These are phyloP conservation scores for Mystacornis crossleyi DNA, from an alignment of 2,113 vertebrate genomes.

Conservation along the genomic window DNA sequence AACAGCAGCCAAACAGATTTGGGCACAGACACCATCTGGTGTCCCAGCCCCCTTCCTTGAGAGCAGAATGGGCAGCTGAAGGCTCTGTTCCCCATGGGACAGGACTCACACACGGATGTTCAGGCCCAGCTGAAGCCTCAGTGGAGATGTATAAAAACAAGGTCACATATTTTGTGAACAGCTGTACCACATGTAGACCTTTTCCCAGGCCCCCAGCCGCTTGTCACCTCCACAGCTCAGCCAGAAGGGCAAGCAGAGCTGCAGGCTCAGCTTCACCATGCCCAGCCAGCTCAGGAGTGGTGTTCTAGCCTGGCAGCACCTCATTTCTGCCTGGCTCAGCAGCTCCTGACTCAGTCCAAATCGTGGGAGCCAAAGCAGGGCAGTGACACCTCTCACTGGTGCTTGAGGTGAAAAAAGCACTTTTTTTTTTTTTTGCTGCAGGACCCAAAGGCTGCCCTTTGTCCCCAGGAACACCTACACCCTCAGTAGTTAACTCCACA, in stretches of 20 bases:
- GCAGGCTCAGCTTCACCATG: background rate
- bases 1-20: background rate
- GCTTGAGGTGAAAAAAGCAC: background rate
- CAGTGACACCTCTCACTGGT: background rate
- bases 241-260: background rate
- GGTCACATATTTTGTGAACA: background rate
- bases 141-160: background rate
- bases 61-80: background rate
- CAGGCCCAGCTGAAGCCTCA: background rate
- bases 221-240: background rate
- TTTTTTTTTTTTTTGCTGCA: background rate
- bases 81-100: background rate
- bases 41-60: background rate
- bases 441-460: background rate
- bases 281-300: background rate
- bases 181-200: background rate
- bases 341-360: background rate
- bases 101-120: background rate
- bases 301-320: background rate
- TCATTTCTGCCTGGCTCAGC: background rate
- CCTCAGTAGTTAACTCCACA: background rate
- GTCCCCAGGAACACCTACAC: background rate
- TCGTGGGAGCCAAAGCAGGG: background rate
- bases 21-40: background rate
- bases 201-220: background rate